Base-by-base conservation (phyloP, 2,888 invertebrate species). In the Oxytorus armatus region DNA sequence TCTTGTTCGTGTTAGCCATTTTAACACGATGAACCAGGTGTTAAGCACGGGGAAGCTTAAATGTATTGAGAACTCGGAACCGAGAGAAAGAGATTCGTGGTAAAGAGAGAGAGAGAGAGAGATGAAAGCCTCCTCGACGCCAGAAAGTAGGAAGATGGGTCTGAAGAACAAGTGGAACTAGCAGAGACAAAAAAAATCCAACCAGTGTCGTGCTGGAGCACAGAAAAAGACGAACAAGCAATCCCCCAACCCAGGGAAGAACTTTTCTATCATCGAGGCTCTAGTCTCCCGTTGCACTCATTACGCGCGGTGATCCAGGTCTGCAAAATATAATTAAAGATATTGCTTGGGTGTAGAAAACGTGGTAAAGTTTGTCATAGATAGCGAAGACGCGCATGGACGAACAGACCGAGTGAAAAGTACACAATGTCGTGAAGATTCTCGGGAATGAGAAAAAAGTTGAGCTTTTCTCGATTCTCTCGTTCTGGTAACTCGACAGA, bases 251-350 rank as follows among this genome's bases (percentile, higher is more conserved):
- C 23, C 39, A 39, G 42, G 14, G 81, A 63, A 66, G 82, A 90
- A 90, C 88, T 90, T 90, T 90, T 88, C 90, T 89, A 89, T 90
- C 90, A 86, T 83, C 84, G 85, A 57, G 82, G 83, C 81, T 80
- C 77, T 51, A 77, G 55, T 76, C 14, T 16, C 14, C 3, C 25
- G 42, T 77, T n/a, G 72, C 39, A 74, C 70, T 81, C 61, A n/a
- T n/a, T n/a, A n/a, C n/a, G n/a, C 76, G 29, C 57, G 55, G 75
- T 80, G 78, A 21, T 36, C 49, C 78, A 29, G 63, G 83, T 85
- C 47, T 72, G 77, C 49, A 36, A 87, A 89, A 90, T 88, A 88
- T 89, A 90, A 90, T 91, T 90, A 90, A 89, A 90, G 90, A 89
- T 90, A 90, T 90, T 90, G 89, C 85, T 73, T 86, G 25, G 25